These are phyloP conservation scores for Tachina lurida DNA, from an alignment of 2,888 invertebrate genomes.

Conservation along the genomic window DNA sequence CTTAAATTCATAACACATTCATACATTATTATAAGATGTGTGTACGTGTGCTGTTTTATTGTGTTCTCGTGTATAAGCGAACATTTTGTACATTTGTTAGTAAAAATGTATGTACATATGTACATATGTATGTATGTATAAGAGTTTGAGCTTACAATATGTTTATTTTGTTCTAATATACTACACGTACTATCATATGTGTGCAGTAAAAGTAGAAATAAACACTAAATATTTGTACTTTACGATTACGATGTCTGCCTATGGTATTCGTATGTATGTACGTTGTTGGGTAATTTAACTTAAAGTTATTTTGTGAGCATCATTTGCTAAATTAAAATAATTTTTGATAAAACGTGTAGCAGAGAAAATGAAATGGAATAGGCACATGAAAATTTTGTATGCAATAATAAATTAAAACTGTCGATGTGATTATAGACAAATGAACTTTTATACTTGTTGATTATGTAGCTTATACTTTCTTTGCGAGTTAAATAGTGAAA, in stretches of 20 bases:
- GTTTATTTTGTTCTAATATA: slow-evolving; percentile 3
- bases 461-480: too few relatives aligned
- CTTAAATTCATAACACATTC: slow-evolving; percentile 46
- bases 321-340: slow-evolving; percentile 6
- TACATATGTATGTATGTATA: neutral
- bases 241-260: slow-evolving; percentile 13
- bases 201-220: neutral
- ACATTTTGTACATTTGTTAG: slow-evolving; percentile 1
- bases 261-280: neutral
- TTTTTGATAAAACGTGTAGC: neutral
- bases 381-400: too few relatives aligned
- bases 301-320: slow-evolving; percentile 31
- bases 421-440: too few relatives aligned
- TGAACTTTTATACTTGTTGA: too few relatives aligned
- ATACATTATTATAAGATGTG: slow-evolving; percentile 22
- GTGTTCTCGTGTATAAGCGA: neutral
- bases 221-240: slow-evolving; percentile 40
- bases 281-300: slow-evolving; percentile 52
- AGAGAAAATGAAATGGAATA: too few relatives aligned
- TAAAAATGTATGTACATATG: neutral
- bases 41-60: slow-evolving; percentile 17
- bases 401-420: too few relatives aligned
- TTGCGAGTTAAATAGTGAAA: too few relatives aligned
- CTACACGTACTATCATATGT: neutral
- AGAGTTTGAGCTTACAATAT: slow-evolving; percentile 1